Evolutionary conservation across 1,140 invertebrate genomes (phyloP).

Genomic region (Euborellia annulipes): DNA sequence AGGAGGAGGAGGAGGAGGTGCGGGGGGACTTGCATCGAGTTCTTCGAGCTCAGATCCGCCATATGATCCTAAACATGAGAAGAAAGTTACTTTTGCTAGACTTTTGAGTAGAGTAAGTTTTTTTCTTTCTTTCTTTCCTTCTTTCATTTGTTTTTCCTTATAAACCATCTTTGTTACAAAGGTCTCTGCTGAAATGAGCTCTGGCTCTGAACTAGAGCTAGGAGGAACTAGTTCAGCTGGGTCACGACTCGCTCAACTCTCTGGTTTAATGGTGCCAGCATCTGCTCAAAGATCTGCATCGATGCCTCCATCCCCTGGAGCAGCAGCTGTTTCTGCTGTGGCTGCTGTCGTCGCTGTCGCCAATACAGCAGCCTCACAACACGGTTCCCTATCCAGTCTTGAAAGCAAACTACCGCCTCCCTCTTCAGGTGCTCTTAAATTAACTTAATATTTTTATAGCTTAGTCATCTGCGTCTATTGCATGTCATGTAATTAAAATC

Average conservation of each 20-base stretch:
- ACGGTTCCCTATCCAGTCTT: too few relatives aligned
- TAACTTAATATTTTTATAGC: too few relatives aligned
- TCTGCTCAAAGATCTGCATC: neutral
- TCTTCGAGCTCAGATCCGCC: slow-evolving; percentile 12
- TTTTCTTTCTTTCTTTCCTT: too few relatives aligned
- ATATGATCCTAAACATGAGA: slow-evolving; percentile 46
- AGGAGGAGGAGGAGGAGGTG: slow-evolving; percentile 1
- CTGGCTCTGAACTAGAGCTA: slow-evolving; percentile 44
- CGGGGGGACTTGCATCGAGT: neutral
- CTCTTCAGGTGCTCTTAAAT: too few relatives aligned
- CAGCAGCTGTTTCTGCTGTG: neutral
- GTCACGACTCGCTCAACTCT: slow-evolving; percentile 18
- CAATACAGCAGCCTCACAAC: too few relatives aligned
- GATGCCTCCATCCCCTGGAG: neutral
- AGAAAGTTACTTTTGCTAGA: slow-evolving; percentile 58
- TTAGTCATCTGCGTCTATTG: too few relatives aligned
- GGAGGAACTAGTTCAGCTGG: slow-evolving; percentile 11
- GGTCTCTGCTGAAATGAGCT: slow-evolving; percentile 41
- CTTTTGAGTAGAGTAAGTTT: slow-evolving; percentile 43
- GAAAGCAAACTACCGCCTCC: too few relatives aligned
- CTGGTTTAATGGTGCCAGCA: slow-evolving; percentile 22
- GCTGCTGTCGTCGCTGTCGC: too few relatives aligned
- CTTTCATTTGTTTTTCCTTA: too few relatives aligned
- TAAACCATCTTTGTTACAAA: neutral
- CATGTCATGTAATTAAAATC: neutral